Evolutionary conservation across 2,113 vertebrate genomes (phyloP).

Genomic region (Megaptera novaeangliae): DNA sequence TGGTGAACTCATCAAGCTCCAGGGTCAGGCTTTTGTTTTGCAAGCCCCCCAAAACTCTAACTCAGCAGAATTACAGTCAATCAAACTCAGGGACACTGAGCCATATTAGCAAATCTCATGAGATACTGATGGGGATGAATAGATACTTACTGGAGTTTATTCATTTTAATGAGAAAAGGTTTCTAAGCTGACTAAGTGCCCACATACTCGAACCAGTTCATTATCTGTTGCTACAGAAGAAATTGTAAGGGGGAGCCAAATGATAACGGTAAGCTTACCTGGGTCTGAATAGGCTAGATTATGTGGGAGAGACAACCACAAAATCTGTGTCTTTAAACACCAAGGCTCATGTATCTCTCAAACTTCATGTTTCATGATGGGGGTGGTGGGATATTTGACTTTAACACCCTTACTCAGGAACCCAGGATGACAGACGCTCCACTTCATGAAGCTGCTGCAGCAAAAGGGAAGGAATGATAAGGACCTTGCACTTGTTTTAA

Average conservation of each 20-base stretch:
- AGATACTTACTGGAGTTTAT: not conserved
- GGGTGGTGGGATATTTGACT: not conserved
- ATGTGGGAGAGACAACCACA: not conserved
- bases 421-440: not conserved
- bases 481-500: not conserved
- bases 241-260: not conserved
- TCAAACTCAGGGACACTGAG: not conserved
- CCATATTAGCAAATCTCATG: conserved; percentile 31
- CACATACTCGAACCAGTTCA: not conserved
- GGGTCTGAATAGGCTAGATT: not conserved
- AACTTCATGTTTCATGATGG: not conserved
- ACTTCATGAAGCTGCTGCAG: not conserved
- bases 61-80: not conserved
- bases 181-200: not conserved
- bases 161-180: not conserved
- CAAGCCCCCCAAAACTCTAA: not conserved
- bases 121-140: not conserved
- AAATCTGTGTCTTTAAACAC: not conserved
- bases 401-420: not conserved
- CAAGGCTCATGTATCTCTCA: not conserved
- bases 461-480: not conserved
- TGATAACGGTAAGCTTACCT: not conserved
- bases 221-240: not conserved
- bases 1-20: not conserved
- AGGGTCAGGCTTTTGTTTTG: not conserved